Percentiles rank a stretch among this genome's conserved stretches.
phyloP scores from a whole-genome alignment of 37 sponge, comb jelly and placozoan species.

The Haliclona indistincta region DNA sequence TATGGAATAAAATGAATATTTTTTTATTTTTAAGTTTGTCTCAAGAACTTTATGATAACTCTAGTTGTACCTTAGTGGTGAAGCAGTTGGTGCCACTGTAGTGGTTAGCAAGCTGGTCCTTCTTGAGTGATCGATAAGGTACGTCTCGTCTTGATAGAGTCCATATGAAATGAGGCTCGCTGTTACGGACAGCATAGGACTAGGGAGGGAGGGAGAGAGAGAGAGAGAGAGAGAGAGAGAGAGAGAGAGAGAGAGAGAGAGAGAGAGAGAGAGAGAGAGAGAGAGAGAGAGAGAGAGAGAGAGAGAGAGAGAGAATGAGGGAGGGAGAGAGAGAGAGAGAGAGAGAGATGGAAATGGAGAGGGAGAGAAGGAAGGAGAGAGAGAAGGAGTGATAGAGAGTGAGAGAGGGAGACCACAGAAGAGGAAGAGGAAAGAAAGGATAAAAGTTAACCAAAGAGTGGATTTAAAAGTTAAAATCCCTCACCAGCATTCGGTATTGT shows the following conservation, averaged over 20 bases:
- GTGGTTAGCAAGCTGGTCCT: slow-evolving; percentile 85
- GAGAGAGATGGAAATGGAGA: background rate
- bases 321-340: background rate
- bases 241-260: background rate
- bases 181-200: slow-evolving; percentile 73
- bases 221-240: background rate
- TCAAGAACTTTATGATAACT: background rate
- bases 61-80: slow-evolving; percentile 82
- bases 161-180: slow-evolving; percentile 88
- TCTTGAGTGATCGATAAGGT: slow-evolving; percentile 31
- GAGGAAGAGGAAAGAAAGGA: background rate
- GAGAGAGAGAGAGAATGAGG: background rate
- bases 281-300: background rate
- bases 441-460: background rate
- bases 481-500: slow-evolving; percentile 1
- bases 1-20: slow-evolving; percentile 5
- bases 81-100: slow-evolving; percentile 73
- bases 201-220: slow-evolving; percentile 9
- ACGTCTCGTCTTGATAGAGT: slow-evolving; percentile 67
- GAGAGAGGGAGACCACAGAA: background rate
- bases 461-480: too few relatives aligned
- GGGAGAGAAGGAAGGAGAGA: background rate
- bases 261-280: background rate
- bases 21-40: background rate
- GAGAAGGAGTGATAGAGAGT: background rate